Conservation (phyloP, 2,888 invertebrate species). For the Melanophora roralis region DNA sequence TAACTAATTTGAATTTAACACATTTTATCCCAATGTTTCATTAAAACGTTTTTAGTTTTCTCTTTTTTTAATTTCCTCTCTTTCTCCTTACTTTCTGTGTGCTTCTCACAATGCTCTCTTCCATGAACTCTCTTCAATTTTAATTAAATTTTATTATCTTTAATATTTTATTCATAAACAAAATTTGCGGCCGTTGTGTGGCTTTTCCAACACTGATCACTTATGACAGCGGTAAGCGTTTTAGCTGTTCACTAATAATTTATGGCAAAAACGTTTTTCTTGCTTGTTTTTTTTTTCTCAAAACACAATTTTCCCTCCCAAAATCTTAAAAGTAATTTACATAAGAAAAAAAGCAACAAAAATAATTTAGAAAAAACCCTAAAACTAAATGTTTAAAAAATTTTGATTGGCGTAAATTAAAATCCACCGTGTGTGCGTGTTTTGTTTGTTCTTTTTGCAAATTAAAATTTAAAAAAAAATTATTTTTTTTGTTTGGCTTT, state of each 20-base stretch:
- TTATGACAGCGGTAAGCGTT: slow-evolving; percentile 62
- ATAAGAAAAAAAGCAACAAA: background rate
- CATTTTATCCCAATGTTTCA: background rate
- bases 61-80: background rate
- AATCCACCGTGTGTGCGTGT: slow-evolving; percentile 15
- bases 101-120: background rate
- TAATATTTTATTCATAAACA: slow-evolving; percentile 9
- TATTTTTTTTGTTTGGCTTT: background rate
- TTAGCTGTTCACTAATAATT: slow-evolving; percentile 59
- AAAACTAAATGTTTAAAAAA: slow-evolving; percentile 47
- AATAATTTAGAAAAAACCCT: background rate
- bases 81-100: background rate
- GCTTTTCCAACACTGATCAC: slow-evolving; percentile 57
- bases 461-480: slow-evolving; percentile 2
- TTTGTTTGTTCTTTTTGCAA: background rate
- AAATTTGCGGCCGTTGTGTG: slow-evolving; percentile 15
- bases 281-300: background rate
- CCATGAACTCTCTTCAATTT: background rate
- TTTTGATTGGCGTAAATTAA: slow-evolving; percentile 59
- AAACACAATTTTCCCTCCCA: background rate
- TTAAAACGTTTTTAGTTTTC: background rate
- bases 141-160: slow-evolving; percentile 3
- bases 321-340: background rate
- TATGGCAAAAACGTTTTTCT: slow-evolving; percentile 58
- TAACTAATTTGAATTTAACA: background rate